phyloP scores from a whole-genome alignment of 2,888 invertebrate species.

The Marronus borbonicus region DNA sequence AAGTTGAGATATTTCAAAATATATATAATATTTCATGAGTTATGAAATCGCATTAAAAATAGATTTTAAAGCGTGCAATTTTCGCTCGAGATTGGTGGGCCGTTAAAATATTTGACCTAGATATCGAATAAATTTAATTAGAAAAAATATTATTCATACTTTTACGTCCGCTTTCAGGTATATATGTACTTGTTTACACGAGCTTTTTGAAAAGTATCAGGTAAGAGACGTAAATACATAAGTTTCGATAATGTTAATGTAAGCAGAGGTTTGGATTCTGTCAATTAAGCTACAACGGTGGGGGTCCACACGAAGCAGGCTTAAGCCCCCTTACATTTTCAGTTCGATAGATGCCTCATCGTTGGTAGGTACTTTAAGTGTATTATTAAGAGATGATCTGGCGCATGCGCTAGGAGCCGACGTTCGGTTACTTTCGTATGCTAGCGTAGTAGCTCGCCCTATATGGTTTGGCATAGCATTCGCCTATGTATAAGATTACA shows the following conservation, averaged over 20 bases:
- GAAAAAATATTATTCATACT: not conserved
- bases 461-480: conserved; percentile 70
- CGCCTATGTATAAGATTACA: conserved; percentile 71
- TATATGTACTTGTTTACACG: not conserved
- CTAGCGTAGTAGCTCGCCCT: conserved; percentile 69
- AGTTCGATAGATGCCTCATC: conserved; percentile 41
- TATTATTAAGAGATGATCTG: conserved; percentile 26
- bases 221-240: conserved; percentile 53
- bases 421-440: conserved; percentile 63
- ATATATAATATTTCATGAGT: not conserved
- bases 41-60: conserved; percentile 29
- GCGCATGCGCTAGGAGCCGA: conserved; percentile 56
- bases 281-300: conserved; percentile 55
- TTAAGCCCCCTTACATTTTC: conserved; percentile 32
- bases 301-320: conserved; percentile 31
- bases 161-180: too few species aligned
- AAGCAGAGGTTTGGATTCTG: conserved; percentile 61
- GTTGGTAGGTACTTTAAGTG: conserved; percentile 37
- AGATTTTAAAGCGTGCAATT: not conserved
- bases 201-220: not conserved
- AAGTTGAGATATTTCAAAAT: conserved; percentile 6
- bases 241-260: conserved; percentile 61
- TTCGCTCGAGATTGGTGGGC: not conserved
- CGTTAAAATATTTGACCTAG: conserved; percentile 32
- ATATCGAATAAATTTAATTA: conserved; percentile 13